Base-by-base conservation (phyloP, 2,797 vertebrate species). In the Enteromius unitaeniatus region DNA sequence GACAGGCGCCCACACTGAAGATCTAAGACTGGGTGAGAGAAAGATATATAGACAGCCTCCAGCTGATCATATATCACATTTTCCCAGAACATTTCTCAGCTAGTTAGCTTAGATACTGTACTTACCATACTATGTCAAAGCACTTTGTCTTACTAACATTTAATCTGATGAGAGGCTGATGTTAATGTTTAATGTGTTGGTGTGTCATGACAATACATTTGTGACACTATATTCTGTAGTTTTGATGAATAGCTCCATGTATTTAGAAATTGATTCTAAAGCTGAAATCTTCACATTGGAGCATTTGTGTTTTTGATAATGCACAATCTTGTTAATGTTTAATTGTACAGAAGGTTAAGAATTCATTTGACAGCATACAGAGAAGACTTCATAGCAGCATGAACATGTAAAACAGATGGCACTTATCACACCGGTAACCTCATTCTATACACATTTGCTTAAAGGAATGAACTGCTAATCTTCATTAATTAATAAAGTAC, bases 61-160 rank as follows among this genome's bases (percentile, higher is more conserved):
- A 74, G 60, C n/a, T 73, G 49, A 31, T 67, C 51, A n/a, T n/a
- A 53, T 84, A 77, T 76, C 62, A 67, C 37, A 53, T 73, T 64
- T 8, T 42, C 60, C 28, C 34, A 84, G 69, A 84, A 86, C 79
- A 64, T 82, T 86, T 70, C 84, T 88, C 68, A 69, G 86, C 77
- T 73, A 42, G n/a, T 55, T 58, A 60, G 34, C 37, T 73, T 26
- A 47, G n/a, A 28, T 69, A 79, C 34, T 26, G 2, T 2, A 31
- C 31, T 2, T 19, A 45, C 6, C 42, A n/a, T 70, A 55, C 6
- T 31, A 45, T 6, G 19, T 72, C 40, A 62, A 70, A 31, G 14
- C 2, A 0, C 11, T 47, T 47, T 0, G 26, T 58, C 51, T 81
- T 21, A 19, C 23, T 14, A 45, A 60, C 67, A 81, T 45, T 55